Conservation (phyloP, 2,888 invertebrate species). For the Sinohyriopsis cumingii region DNA sequence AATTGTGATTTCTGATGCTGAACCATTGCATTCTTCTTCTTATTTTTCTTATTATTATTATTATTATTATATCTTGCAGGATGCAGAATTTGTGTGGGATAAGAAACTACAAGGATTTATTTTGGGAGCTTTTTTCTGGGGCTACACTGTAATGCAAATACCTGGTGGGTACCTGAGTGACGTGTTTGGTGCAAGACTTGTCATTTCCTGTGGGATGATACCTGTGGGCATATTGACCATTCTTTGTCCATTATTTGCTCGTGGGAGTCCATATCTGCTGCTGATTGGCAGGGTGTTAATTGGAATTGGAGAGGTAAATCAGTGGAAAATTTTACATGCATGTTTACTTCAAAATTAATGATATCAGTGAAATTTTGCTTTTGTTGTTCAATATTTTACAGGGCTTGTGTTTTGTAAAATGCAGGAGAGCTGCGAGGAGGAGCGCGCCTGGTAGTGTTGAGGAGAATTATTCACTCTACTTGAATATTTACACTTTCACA, state of each 20-base stretch:
- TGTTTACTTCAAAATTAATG: no score
- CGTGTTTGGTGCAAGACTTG: slow-evolving; percentile 47
- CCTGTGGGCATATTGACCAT: slow-evolving; percentile 50
- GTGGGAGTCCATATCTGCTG: slow-evolving; percentile 49
- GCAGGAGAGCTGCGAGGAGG: no score
- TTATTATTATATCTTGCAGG: slow-evolving; percentile 19
- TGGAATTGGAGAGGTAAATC: slow-evolving; percentile 52
- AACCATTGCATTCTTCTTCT: neutral
- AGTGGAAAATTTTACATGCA: neutral
- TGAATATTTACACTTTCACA: no score
- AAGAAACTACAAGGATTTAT: slow-evolving; percentile 52
- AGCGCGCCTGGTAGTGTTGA: no score
- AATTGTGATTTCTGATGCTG: neutral
- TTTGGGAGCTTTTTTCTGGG: slow-evolving; percentile 62
- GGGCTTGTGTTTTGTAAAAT: no score
- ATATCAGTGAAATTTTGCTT: no score
- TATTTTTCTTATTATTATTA: neutral
- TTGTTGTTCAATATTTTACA: neutral
- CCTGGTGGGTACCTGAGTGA: slow-evolving; percentile 56
- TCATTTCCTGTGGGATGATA: slow-evolving; percentile 49
- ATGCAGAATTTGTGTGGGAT: slow-evolving; percentile 51
- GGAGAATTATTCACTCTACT: no score
- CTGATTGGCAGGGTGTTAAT: slow-evolving; percentile 46
- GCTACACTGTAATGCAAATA: slow-evolving; percentile 57
- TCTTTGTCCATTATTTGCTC: slow-evolving; percentile 46